phyloP scores from a whole-genome alignment of 2,797 vertebrate species.

The Uromys caudimaculatus region DNA sequence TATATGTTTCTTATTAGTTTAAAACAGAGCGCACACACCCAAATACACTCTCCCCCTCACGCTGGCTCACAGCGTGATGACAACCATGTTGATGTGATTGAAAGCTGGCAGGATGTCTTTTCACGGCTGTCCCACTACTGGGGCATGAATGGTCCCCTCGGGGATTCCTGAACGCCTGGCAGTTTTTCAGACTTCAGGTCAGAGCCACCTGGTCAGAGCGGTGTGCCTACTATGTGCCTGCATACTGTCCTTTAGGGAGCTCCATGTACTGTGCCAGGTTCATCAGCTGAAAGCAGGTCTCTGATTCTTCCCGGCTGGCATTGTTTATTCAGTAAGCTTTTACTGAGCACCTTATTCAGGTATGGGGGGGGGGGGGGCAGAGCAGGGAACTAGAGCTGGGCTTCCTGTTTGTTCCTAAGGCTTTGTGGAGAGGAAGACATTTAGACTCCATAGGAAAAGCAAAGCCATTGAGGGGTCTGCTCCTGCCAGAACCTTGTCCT shows the following conservation, averaged over 20 bases:
- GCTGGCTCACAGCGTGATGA: constrained; percentile 30
- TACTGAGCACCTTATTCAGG: neutral
- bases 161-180: neutral
- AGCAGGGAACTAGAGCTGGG: neutral
- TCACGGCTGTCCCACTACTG: neutral
- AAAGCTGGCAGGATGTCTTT: neutral
- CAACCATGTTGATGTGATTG: constrained; percentile 25
- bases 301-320: neutral
- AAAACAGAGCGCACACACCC: neutral
- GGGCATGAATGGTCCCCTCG: neutral
- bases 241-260: neutral
- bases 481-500: neutral
- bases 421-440: neutral
- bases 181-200: neutral
- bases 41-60: neutral
- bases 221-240: neutral
- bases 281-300: neutral
- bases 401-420: neutral
- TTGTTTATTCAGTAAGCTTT: neutral
- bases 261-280: neutral
- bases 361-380: too few relatives aligned
- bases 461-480: neutral
- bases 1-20: constrained; percentile 69
- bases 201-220: neutral
- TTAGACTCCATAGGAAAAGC: neutral